Base-by-base conservation (phyloP, 1,140 invertebrate species). In the Macrosteles quadrilineatus region DNA sequence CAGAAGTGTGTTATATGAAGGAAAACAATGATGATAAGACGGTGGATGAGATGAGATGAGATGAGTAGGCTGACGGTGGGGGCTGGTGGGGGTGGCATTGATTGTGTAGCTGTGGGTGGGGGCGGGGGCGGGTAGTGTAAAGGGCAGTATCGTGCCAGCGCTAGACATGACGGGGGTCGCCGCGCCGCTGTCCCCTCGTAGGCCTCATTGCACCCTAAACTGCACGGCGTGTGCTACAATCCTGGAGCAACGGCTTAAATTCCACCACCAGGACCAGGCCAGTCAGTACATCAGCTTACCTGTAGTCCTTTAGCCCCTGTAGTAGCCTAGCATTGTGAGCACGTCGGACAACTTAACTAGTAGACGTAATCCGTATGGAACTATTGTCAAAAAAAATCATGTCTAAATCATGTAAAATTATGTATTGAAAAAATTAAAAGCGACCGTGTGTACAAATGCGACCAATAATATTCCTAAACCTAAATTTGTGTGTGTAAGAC, bases 131-230 rank as follows among this genome's bases (percentile, higher is more conserved):
- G 57, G 31, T 43, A 11, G 36, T 45, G 45, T 27, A 30, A 19
- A 19, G 14, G 50, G 17, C 21, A 50, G 47, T 50, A 17, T 3
- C 4, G 14, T 21, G 47, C 21, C 47, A 50, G 47, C 21, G 6
- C 36, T 6, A 9, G 36, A 40, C 30, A 67, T 45, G 36, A 62
- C 57, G 25, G 50, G 66, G 70, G 63, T 53, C 19, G 40, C 64
- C 4, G 19, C 29, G 29, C 73, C 77, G 77, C 55, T 71, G 77
- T 64, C 69, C 62, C 89, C 89, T 1, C 82, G 88, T 21, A 80
- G 88, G 62, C 88, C 88, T 23, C 87, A 89, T 74, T 90, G 89
- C 80, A 90, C 88, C 1, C 82, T 90, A 23, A 89, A 89, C 77
- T 90, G 89, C 76, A 87, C 88, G 72, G 84, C 86, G 71, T 91